Conservation (phyloP, 2,888 invertebrate genomes). For the Acleris holmiana region DNA sequence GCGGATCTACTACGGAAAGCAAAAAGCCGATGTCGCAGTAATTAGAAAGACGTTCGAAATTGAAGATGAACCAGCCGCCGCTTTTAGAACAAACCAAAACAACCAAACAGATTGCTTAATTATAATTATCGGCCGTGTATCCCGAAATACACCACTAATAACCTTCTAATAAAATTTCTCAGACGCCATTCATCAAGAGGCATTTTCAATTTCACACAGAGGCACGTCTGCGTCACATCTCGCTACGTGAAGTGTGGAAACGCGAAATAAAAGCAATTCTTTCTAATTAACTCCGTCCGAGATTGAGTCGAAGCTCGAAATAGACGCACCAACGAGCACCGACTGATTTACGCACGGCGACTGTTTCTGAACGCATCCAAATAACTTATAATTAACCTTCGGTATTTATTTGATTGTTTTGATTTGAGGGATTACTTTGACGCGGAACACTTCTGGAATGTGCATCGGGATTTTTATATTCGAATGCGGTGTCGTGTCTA, state of each 20-base stretch:
- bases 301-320: slow-evolving; percentile 70
- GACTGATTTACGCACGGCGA: slow-evolving; percentile 75
- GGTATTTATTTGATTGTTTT: slow-evolving; percentile 81
- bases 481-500: slow-evolving; percentile 4
- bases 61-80: slow-evolving; percentile 26
- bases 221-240: slow-evolving; percentile 66
- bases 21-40: slow-evolving; percentile 18
- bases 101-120: slow-evolving; percentile 37
- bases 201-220: slow-evolving; percentile 63
- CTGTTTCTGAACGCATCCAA: slow-evolving; percentile 72
- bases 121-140: slow-evolving; percentile 33
- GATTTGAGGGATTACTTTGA: slow-evolving; percentile 71
- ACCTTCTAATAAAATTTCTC: slow-evolving; percentile 44
- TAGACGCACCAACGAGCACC: slow-evolving; percentile 65
- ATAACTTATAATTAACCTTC: slow-evolving; percentile 69
- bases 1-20: slow-evolving; percentile 1
- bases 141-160: slow-evolving; percentile 38
- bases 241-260: slow-evolving; percentile 72
- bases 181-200: slow-evolving; percentile 63
- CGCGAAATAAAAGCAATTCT: slow-evolving; percentile 84
- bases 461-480: slow-evolving; percentile 20
- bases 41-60: slow-evolving; percentile 32
- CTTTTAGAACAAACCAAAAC: slow-evolving; percentile 34
- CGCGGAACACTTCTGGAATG: slow-evolving; percentile 40
- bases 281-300: slow-evolving; percentile 78